These are phyloP conservation scores for Orthochromis indermauri DNA, from an alignment of 2,113 vertebrate species.

Conservation along the genomic window DNA sequence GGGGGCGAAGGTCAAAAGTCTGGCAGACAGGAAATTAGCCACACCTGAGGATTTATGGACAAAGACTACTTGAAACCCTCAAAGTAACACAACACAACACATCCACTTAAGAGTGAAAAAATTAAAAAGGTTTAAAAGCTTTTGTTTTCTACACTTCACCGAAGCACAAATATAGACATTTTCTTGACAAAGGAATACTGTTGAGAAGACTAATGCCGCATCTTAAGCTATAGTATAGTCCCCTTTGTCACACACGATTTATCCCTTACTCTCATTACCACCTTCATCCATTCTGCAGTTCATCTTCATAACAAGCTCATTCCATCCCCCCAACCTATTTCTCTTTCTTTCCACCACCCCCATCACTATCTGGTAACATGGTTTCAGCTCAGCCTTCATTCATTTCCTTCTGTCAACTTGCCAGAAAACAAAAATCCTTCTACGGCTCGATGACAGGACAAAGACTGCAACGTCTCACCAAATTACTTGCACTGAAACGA, in stretches of 20 bases:
- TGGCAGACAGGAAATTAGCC: conserved; percentile 53
- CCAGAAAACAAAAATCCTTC: conserved; percentile 11
- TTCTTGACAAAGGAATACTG: not conserved
- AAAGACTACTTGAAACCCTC: not conserved
- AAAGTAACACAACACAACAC: not conserved
- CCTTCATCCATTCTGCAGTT: not conserved
- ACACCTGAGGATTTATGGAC: conserved; percentile 50
- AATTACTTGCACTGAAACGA: not conserved
- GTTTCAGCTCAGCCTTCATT: conserved; percentile 12
- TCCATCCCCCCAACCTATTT: not conserved
- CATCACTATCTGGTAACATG: not conserved
- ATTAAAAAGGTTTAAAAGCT: not conserved
- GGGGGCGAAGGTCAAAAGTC: conserved; percentile 42
- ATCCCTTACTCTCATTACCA: not conserved
- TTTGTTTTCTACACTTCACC: not conserved
- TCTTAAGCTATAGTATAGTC: not conserved
- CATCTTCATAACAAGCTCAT: not conserved
- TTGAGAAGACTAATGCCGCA: not conserved
- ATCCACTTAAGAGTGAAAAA: not conserved
- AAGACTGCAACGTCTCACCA: not conserved
- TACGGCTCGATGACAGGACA: conserved; percentile 38
- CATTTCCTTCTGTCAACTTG: conserved; percentile 27
- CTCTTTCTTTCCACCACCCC: not conserved
- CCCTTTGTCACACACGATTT: not conserved
- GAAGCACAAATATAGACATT: not conserved